A percentile compares a stretch with the other conserved stretches of the same genome.
These are phyloP conservation scores for Gulo gulo DNA, from an alignment of 2,113 vertebrate species.

Conservation along the genomic window DNA sequence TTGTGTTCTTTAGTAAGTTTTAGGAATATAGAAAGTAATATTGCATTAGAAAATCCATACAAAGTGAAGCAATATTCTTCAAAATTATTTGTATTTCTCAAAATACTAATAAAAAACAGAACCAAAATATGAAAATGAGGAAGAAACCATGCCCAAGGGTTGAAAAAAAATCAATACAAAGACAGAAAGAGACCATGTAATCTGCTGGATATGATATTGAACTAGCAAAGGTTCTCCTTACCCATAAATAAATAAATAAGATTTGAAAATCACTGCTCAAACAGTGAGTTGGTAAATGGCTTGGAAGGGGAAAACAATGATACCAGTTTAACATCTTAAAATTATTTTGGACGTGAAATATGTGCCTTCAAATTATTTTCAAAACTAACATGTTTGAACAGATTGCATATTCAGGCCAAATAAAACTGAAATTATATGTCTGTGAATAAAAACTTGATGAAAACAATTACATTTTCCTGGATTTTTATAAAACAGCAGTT, in stretches of 20 bases:
- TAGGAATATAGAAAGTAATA: background rate
- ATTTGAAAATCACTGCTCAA: background rate
- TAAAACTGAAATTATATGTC: background rate
- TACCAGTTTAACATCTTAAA: background rate
- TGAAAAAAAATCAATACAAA: background rate
- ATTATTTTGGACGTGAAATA: background rate
- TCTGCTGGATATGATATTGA: constrained; percentile 3
- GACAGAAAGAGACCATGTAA: background rate
- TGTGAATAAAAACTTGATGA: background rate
- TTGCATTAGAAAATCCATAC: background rate
- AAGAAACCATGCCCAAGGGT: background rate
- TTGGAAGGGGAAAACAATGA: background rate
- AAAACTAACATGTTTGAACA: background rate
- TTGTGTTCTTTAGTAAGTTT: background rate
- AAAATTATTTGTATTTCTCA: constrained; percentile 35
- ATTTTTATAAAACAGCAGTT: background rate
- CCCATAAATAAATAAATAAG: background rate
- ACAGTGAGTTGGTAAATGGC: background rate
- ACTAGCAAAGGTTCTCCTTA: background rate
- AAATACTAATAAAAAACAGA: constrained; percentile 42
- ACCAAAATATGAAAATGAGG: background rate
- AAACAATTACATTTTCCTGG: background rate
- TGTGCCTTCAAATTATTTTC: background rate
- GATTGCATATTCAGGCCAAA: background rate
- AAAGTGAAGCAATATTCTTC: background rate